Percentiles rank a stretch among this genome's conserved stretches.
Evolutionary conservation across 2,797 vertebrate species (phyloP).

Genomic region (Gorsachius magnificus): DNA sequence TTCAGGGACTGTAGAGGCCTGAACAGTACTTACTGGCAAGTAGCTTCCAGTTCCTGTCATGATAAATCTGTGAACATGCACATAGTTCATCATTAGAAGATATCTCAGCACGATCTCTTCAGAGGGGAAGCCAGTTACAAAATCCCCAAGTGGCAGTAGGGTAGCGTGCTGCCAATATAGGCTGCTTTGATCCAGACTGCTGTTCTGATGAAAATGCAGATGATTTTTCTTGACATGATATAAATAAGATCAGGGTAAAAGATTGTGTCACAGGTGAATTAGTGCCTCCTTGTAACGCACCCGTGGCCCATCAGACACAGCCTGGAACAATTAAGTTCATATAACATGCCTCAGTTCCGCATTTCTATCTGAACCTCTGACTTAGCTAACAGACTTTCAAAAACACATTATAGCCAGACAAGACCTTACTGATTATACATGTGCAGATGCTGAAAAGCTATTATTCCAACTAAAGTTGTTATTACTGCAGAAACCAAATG

Average conservation of each 20-base stretch:
- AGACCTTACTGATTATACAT: background rate
- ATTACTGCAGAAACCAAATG: background rate
- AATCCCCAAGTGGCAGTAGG: background rate
- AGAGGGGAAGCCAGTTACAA: background rate
- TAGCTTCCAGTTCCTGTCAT: background rate
- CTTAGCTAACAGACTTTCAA: constrained; percentile 8
- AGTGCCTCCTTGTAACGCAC: background rate
- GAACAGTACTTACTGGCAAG: background rate
- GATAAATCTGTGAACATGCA: background rate
- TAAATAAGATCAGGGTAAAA: background rate
- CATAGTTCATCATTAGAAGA: background rate
- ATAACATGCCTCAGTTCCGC: background rate
- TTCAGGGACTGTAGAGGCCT: background rate
- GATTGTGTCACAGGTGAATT: background rate
- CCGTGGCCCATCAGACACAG: background rate
- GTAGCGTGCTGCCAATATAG: background rate
- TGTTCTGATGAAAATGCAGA: background rate
- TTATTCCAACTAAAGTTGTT: background rate
- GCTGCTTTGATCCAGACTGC: background rate
- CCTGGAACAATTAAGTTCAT: background rate
- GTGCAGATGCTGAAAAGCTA: constrained; percentile 5
- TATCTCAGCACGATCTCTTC: background rate
- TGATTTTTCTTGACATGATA: background rate
- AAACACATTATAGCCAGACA: constrained; percentile 10
- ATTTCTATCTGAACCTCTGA: constrained; percentile 2